Base-by-base conservation (phyloP, 2,113 vertebrate genomes). In the Holacanthus passer region DNA sequence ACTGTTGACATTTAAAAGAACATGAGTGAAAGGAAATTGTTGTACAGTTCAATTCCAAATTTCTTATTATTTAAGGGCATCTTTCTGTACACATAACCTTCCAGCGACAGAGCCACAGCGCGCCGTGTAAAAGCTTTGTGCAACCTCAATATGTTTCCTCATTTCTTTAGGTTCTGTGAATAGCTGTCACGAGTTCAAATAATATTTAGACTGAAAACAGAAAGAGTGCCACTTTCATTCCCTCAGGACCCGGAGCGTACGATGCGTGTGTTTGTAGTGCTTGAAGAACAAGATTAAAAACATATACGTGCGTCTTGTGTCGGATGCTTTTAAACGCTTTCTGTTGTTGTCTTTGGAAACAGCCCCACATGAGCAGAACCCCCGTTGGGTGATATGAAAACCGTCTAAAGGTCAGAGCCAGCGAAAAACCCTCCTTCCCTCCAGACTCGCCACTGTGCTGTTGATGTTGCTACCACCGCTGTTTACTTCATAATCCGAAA, bases 401-500 rank as follows among this genome's bases (percentile, higher is more conserved):
- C 67, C 69, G 59, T 82, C 27, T 67, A 82, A 92, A 91, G 91
- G 91, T 92, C 87, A 91, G 37, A 73, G 39, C 19, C 72, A 56
- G 79, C 84, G 45, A 55, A 70, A 72, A n/a, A 7, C 35, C 35
- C 24, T 59, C 27, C 20, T 45, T 37, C 64, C 48, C 63, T 59
- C 53, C 53, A 12, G 56, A 48, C 32, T 16, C 20, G 13, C 63
- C 37, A 8, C 71, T 69, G 11, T 22, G 20, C 20, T n/a, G 39
- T 52, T 56, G 52, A 68, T 71, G 73, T 60, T 20, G 10, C 62
- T 58, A 68, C 63, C 47, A 24, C 81, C 16, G 11, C 78, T 88
- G 79, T 92, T 93, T 86, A 78, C 75, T 81, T 66, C 74, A 64
- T 37, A 81, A 82, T 67, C 70, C 68, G 78, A 84, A 84, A 90